Percentiles rank a stretch among this genome's conserved stretches.
Evolutionary conservation across 1,140 invertebrate genomes (phyloP).

Genomic region (Hirudo medicinalis): DNA sequence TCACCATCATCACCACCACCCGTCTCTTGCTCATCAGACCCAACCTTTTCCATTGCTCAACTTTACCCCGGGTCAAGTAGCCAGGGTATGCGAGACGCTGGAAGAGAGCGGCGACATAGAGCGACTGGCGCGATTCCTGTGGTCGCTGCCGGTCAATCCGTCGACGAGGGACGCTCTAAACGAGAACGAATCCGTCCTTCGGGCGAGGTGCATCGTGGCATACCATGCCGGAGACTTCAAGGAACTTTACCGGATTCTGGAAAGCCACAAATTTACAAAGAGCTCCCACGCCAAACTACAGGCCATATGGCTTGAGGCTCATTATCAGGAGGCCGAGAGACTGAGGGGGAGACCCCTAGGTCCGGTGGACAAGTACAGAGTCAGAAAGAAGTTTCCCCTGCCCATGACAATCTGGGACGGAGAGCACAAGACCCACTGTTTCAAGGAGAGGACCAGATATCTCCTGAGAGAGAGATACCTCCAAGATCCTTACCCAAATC

Average conservation of each 20-base stretch:
- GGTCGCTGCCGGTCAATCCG: constrained; percentile 58
- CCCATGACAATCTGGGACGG: constrained; percentile 98
- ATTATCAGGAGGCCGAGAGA: constrained; percentile 95
- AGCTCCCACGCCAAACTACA: constrained; percentile 92
- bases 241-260: constrained; percentile 86
- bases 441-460: constrained; percentile 91
- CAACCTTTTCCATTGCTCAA: constrained; percentile 15
- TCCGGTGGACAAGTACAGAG: constrained; percentile 98
- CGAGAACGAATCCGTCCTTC: constrained; percentile 81
- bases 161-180: constrained; percentile 78
- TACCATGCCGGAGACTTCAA: constrained; percentile 87
- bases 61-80: constrained; percentile 56
- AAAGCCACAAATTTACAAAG: constrained; percentile 90
- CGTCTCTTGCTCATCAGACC: not conserved
- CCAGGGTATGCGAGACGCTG: constrained; percentile 93
- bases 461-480: constrained; percentile 92
- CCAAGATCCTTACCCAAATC: constrained; percentile 97
- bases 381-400: constrained; percentile 93
- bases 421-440: constrained; percentile 99
- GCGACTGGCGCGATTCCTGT: constrained; percentile 81
- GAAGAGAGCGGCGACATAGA: constrained; percentile 96
- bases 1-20: constrained; percentile 6
- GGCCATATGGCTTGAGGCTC: constrained; percentile 86
- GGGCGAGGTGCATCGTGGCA: constrained; percentile 87
- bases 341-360: constrained; percentile 83